A percentile compares a stretch with the other conserved stretches of the same genome.
Evolutionary conservation across 2,888 invertebrate genomes (phyloP).

Genomic region (Acanthopleura granulata): DNA sequence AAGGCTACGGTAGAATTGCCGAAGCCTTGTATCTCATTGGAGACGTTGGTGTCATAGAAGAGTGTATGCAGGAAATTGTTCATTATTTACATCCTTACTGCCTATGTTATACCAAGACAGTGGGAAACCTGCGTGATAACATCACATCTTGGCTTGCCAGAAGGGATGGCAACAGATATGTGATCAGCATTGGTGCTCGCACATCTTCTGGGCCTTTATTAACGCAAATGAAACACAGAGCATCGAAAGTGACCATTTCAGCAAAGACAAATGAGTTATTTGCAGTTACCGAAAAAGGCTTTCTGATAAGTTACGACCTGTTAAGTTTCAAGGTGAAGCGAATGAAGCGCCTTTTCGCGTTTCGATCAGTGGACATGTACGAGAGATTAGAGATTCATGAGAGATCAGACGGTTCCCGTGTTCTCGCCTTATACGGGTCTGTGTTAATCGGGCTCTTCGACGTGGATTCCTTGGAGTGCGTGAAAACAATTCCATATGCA

Average conservation of each 20-base stretch:
- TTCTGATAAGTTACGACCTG: not conserved
- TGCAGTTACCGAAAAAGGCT: not conserved
- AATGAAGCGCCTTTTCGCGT: not conserved
- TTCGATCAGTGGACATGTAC: not conserved
- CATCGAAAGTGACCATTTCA: not conserved
- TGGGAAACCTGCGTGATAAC: not conserved
- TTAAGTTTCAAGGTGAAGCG: not conserved
- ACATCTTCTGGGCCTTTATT: not conserved
- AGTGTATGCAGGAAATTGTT: not conserved
- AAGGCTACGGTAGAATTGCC: not conserved
- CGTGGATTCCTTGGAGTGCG: not conserved
- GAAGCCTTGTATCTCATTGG: not conserved
- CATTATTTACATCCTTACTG: not conserved
- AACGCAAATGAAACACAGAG: not conserved
- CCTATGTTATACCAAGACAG: not conserved
- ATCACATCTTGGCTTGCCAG: not conserved
- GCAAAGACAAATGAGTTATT: not conserved
- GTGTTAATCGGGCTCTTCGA: not conserved
- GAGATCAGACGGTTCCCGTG: not conserved
- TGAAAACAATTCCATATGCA: not conserved
- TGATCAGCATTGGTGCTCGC: not conserved
- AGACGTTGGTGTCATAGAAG: not conserved
- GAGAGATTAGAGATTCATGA: not conserved
- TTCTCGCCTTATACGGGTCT: not conserved
- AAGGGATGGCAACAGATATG: not conserved